Conservation (phyloP, 2,797 vertebrate species). For the Sarcoramphus papa region DNA sequence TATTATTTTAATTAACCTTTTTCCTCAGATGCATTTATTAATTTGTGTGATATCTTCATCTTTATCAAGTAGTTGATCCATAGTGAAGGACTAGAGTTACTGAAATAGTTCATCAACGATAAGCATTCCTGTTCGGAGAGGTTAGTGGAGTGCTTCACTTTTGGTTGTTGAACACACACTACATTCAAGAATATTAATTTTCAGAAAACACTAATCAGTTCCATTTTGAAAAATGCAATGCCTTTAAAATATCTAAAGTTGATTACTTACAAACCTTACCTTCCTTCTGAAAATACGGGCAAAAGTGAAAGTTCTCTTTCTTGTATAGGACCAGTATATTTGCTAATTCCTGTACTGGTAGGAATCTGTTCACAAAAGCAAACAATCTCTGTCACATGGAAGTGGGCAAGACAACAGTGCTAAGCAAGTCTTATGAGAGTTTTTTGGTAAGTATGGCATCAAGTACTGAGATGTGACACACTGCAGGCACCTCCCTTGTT, state of each 20-base stretch:
- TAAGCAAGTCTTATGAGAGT: background rate
- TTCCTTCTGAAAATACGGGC: background rate
- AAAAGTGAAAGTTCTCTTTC: background rate
- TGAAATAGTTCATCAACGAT: background rate
- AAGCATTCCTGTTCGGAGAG: background rate
- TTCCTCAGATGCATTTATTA: background rate
- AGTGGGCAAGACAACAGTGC: background rate
- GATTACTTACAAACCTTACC: background rate
- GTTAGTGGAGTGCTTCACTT: background rate
- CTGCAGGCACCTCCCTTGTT: background rate
- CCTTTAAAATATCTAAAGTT: background rate
- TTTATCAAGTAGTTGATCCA: background rate
- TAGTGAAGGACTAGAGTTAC: background rate
- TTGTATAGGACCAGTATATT: background rate
- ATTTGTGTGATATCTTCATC: background rate
- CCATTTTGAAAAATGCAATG: background rate
- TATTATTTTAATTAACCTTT: background rate
- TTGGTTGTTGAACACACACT: background rate
- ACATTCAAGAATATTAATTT: background rate
- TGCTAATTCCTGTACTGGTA: background rate
- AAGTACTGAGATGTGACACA: background rate
- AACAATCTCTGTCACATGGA: background rate
- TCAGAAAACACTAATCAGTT: background rate
- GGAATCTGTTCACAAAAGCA: background rate
- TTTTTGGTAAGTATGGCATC: background rate